Base-by-base conservation (phyloP, 2,888 invertebrate genomes). In the Phaonia tiefii region DNA sequence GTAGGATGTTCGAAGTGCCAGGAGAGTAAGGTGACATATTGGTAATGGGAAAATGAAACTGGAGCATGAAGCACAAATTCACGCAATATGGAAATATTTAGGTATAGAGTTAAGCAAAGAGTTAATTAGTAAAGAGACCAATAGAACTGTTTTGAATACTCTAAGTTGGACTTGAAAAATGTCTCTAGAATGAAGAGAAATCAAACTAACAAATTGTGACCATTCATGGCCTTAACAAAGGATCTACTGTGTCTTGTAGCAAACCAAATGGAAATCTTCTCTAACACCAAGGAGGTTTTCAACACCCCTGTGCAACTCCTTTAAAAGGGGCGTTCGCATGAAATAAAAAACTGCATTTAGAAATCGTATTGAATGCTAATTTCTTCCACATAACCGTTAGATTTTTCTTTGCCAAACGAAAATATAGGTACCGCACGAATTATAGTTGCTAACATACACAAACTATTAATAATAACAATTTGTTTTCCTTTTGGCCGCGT, bases 311-410 rank as follows among this genome's bases (percentile, higher is more conserved):
- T 2, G 44, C 44, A 63, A 37, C 63, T 63, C 15, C 63, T 63
- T 13, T 22, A 22, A 63, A 39, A 17, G 63, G 63, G 63, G 63
- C 63, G 63, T 60, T 51, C 26, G 56, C 51, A 20, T 51, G 8
- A 31, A 31, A 31, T 31, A 31, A 31, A 3, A 70, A 75, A 63
- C 60, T 79, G 74, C 77, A 82, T 82, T 83, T 80, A 39, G 11
- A 84, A 84, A 84, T 84, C 86, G 85, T 84, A 87, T 88, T 88
- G 86, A 88, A 88, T 88, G 89, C 88, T 88, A 88, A 88, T 89
- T 88, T 88, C 76, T 70, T 87, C 85, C 63, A 63, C 37, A 51
- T 25, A 20, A 46, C 73, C 70, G 74, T 81, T 77, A 78, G 44
- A 78, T 51, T 51, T 75, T 81, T 78, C 60, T 46, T 54, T 54